Percentiles rank a stretch among this genome's conserved stretches.
Conservation (phyloP, 2,113 vertebrate genomes). For the Elachura formosa region DNA sequence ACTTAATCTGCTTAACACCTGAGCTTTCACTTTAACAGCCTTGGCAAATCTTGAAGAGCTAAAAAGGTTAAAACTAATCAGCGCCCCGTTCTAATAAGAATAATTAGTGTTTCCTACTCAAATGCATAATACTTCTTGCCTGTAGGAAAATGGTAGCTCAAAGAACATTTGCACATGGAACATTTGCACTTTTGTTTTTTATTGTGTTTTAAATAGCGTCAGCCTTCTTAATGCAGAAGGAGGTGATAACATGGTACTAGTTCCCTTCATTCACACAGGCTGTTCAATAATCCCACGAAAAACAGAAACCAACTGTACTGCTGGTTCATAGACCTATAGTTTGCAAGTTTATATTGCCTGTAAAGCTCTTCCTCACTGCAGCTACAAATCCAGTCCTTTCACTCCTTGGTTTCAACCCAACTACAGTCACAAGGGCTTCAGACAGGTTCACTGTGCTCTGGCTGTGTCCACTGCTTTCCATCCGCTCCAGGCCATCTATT, state of each 20-base stretch:
- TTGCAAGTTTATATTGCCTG: neutral
- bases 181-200: neutral
- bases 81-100: conserved; percentile 38
- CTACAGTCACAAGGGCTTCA: neutral
- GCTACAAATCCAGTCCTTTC: neutral
- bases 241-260: neutral
- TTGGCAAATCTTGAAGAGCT: conserved; percentile 52
- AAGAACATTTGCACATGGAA: no score
- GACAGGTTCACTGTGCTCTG: neutral
- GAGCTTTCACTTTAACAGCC: conserved; percentile 63
- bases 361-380: neutral
- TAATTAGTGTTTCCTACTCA: conserved; percentile 55
- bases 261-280: neutral
- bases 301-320: neutral
- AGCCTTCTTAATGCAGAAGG: neutral
- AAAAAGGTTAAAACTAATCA: conserved; percentile 65
- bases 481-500: neutral
- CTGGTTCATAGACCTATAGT: neutral
- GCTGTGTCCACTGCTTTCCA: neutral
- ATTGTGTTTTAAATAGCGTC: neutral
- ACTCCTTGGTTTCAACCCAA: neutral
- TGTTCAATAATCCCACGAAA: neutral
- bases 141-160: neutral
- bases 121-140: neutral
- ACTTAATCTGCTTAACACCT: conserved; percentile 73